Percentiles rank a stretch among this genome's conserved stretches.
phyloP scores from a whole-genome alignment of 2,888 invertebrate species.

The Andricus quercusramuli region DNA sequence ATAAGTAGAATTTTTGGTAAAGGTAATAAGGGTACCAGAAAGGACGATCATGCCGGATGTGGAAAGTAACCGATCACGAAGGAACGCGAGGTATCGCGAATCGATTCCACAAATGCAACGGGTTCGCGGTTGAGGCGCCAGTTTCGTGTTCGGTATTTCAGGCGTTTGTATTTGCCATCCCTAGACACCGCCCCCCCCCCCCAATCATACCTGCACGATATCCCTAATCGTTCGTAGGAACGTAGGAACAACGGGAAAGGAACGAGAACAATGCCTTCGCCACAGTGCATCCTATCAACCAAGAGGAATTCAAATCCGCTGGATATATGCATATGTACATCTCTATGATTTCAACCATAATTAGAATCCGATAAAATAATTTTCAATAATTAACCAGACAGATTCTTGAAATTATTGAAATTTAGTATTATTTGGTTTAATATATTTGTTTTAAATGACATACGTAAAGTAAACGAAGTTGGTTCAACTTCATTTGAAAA shows the following conservation, averaged over 20 bases:
- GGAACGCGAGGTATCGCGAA: conserved; percentile 25
- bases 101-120: conserved; percentile 35
- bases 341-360: conserved; percentile 8
- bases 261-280: conserved; percentile 28
- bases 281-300: background rate
- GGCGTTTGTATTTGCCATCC: conserved; percentile 21
- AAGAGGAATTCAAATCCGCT: conserved; percentile 21
- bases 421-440: no score
- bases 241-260: conserved; percentile 27
- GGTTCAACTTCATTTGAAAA: no score
- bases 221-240: conserved; percentile 36
- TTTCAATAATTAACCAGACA: background rate
- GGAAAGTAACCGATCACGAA: conserved; percentile 36
- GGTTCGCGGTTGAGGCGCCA: conserved; percentile 30
- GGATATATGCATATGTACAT: conserved; percentile 23
- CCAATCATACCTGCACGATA: background rate
- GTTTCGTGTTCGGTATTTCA: conserved; percentile 35
- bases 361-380: background rate
- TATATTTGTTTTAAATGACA: no score
- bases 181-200: no score
- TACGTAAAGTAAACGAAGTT: no score
- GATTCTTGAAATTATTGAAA: no score
- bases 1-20: conserved; percentile 24
- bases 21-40: conserved; percentile 31
- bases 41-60: conserved; percentile 13